Evolutionary conservation across 2,888 invertebrate genomes (phyloP), one percentile per base, ranked within the genome.

Genomic region (Tenthredo mesomela): DNA sequence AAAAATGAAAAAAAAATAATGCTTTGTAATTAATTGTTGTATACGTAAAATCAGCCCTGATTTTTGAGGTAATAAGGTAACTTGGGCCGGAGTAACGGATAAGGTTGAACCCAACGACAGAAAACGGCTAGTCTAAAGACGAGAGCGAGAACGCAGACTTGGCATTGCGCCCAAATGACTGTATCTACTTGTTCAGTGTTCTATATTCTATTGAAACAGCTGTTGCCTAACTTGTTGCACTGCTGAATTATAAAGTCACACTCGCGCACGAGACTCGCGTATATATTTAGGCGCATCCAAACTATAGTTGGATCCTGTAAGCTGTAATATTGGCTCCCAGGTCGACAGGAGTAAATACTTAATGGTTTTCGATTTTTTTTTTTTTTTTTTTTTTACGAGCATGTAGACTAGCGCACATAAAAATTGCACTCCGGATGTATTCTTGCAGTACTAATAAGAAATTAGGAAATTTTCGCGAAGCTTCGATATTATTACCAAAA

Each of bases 141-240:
- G 50, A 77, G 54, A 77, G 77, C 29, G 29, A 33, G 50, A 77
- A 77, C 77, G 50, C 9, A 21, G 47, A 77, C 77, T 77, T 77
- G 77, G 84, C 80, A 75, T 61, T 21, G 25, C 61, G 25, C 85
- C 21, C 25, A 77, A 85, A 73, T 40, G 67, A 25, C 85, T 84
- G 58, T 82, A 18, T 82, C 50, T 67, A 61, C 54, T 61, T 25
- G 61, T 85, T 71, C 54, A n/a, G 54, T 54, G 85, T 25, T 84
- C 78, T 85, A 67, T 80, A 82, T 88, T 87, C 88, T 85, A 87
- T 86, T 82, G 85, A 85, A 90, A 90, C 90, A 90, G 91, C 91
- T 91, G 91, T 89, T 90, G 89, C 89, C 90, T 88, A 89, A 91
- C 91, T 91, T 91, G 91, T 91, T 91, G 91, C 91, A 91, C 89